Evolutionary conservation across 2,888 invertebrate species (phyloP).

Genomic region (Lasioglossum figueresi): DNA sequence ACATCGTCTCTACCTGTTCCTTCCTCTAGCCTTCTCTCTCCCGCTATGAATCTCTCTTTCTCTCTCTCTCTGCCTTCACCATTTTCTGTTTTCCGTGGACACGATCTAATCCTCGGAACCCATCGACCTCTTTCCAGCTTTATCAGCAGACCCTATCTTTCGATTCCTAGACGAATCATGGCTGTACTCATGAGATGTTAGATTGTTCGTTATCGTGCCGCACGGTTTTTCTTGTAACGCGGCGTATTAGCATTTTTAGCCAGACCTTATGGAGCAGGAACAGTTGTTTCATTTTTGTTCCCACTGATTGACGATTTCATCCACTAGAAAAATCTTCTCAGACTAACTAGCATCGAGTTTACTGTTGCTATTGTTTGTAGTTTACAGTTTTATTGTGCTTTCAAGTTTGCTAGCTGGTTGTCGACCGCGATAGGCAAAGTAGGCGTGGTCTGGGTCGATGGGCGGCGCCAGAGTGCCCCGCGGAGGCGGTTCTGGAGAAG

Average conservation of each 20-base stretch:
- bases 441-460: background rate
- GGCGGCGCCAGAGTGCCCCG: background rate
- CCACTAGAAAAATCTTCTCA: too few species aligned
- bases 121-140: background rate
- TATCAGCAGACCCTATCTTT: background rate
- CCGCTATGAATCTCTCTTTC: background rate
- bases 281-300: background rate
- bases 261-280: background rate
- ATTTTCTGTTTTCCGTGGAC: background rate
- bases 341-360: too few species aligned
- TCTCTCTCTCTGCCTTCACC: background rate
- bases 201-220: background rate
- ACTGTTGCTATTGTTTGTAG: too few species aligned
- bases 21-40: background rate
- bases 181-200: background rate
- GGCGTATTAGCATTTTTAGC: background rate
- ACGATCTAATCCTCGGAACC: background rate
- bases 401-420: too few species aligned
- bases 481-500: background rate
- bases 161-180: background rate
- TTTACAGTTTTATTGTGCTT: too few species aligned
- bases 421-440: background rate
- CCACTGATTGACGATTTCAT: background rate
- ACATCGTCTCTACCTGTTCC: slow-evolving; percentile 40
- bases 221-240: background rate